A percentile compares a stretch with the other conserved stretches of the same genome.
These are phyloP conservation scores for Noctua janthe DNA, from an alignment of 2,888 invertebrate species.

Conservation along the genomic window DNA sequence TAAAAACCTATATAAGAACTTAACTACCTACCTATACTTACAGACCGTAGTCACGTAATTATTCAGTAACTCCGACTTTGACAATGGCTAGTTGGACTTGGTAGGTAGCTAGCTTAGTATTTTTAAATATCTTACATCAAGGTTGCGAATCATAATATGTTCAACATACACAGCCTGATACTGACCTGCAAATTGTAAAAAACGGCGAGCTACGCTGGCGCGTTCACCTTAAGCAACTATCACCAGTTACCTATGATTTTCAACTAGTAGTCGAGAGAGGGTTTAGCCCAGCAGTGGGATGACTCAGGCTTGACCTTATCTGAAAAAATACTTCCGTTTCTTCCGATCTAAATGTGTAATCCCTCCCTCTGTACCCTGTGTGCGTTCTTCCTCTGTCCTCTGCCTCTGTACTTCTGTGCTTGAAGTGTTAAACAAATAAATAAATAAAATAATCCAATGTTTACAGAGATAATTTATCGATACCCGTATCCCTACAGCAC, in stretches of 20 bases:
- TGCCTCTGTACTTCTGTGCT: too few species aligned
- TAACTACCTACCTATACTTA: neutral
- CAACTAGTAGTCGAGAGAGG: neutral
- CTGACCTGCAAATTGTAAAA: neutral
- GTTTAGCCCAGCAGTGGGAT: too few species aligned
- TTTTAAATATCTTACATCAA: neutral
- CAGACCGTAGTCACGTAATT: neutral
- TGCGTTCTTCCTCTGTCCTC: too few species aligned
- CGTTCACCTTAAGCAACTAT: neutral
- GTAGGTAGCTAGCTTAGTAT: neutral
- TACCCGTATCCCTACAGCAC: neutral
- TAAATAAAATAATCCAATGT: too few species aligned
- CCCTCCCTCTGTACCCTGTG: too few species aligned
- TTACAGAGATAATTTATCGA: conserved; percentile 32
- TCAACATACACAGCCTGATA: too few species aligned
- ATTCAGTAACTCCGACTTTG: neutral
- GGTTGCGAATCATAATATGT: too few species aligned
- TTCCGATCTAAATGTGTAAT: neutral
- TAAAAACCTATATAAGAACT: neutral
- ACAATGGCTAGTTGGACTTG: neutral
- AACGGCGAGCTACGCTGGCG: neutral
- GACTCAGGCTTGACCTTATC: too few species aligned
- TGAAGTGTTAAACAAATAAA: too few species aligned
- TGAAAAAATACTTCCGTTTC: neutral
- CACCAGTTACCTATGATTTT: neutral